Evolutionary conservation across 2,888 invertebrate genomes (phyloP).

Genomic region (Psylliodes chrysocephalus): DNA sequence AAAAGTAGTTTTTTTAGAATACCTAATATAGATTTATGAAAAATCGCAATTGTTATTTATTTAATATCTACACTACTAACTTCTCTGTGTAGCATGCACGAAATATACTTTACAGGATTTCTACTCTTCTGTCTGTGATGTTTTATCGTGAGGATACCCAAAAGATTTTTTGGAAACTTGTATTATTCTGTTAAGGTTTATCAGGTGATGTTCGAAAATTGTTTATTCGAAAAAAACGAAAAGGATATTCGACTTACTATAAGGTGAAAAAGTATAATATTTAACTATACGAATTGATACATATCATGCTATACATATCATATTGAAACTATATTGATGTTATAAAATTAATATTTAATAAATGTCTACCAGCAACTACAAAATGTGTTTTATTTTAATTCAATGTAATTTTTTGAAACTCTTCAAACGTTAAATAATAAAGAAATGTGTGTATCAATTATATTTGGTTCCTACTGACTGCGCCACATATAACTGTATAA

Average conservation of each 20-base stretch:
- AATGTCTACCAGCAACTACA: constrained; percentile 62
- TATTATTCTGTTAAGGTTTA: constrained; percentile 12
- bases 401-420: too few species aligned
- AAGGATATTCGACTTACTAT: constrained; percentile 37
- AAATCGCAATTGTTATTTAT: too few species aligned
- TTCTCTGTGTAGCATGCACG: constrained; percentile 42
- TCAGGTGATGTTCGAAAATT: constrained; percentile 23
- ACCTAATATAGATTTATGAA: background rate
- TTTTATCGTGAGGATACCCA: constrained; percentile 51
- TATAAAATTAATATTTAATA: constrained; percentile 62
- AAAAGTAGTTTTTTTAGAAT: constrained; percentile 36
- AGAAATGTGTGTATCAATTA: too few species aligned
- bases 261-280: constrained; percentile 45
- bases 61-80: too few species aligned
- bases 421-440: too few species aligned
- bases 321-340: constrained; percentile 61
- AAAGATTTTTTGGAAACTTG: constrained; percentile 40
- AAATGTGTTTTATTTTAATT: constrained; percentile 2
- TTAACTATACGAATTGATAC: constrained; percentile 56
- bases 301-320: constrained; percentile 64
- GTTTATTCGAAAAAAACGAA: constrained; percentile 42
- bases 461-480: too few species aligned
- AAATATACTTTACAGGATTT: constrained; percentile 50
- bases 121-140: constrained; percentile 63
- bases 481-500: too few species aligned